phyloP scores from a whole-genome alignment of 1,140 invertebrate genomes.

The Drosophila chauvacae region DNA sequence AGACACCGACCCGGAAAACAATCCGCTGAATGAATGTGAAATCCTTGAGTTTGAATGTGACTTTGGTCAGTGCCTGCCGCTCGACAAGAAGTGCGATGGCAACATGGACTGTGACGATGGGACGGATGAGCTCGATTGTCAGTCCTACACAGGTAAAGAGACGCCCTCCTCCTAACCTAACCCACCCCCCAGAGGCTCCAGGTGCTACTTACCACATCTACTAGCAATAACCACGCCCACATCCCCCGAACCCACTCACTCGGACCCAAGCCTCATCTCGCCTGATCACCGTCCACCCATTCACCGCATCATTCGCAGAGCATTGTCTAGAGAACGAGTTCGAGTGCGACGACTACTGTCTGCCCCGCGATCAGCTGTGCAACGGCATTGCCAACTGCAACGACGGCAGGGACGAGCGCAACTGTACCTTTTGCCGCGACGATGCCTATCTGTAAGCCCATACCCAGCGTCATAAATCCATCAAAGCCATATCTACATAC shows the following conservation, averaged over 20 bases:
- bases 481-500: background rate
- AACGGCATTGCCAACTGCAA: slow-evolving; percentile 91
- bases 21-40: slow-evolving; percentile 71
- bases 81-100: slow-evolving; percentile 88
- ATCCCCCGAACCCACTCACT: background rate
- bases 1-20: slow-evolving; percentile 53
- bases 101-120: slow-evolving; percentile 89
- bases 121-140: slow-evolving; percentile 89
- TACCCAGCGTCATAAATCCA: background rate
- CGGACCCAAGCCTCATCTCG: slow-evolving; percentile 1
- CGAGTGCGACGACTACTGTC: slow-evolving; percentile 88
- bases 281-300: background rate
- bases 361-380: slow-evolving; percentile 89
- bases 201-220: slow-evolving; percentile 30
- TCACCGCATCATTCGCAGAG: slow-evolving; percentile 66
- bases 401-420: slow-evolving; percentile 90
- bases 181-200: slow-evolving; percentile 2
- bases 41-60: slow-evolving; percentile 81
- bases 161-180: slow-evolving; percentile 6
- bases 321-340: slow-evolving; percentile 84
- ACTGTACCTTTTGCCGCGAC: slow-evolving; percentile 85
- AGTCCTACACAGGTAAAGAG: slow-evolving; percentile 72
- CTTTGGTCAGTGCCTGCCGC: slow-evolving; percentile 84
- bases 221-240: slow-evolving; percentile 19
- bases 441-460: slow-evolving; percentile 81